These are phyloP conservation scores for Hipparchia sbordonii DNA, from an alignment of 2,888 invertebrate genomes.

Conservation along the genomic window DNA sequence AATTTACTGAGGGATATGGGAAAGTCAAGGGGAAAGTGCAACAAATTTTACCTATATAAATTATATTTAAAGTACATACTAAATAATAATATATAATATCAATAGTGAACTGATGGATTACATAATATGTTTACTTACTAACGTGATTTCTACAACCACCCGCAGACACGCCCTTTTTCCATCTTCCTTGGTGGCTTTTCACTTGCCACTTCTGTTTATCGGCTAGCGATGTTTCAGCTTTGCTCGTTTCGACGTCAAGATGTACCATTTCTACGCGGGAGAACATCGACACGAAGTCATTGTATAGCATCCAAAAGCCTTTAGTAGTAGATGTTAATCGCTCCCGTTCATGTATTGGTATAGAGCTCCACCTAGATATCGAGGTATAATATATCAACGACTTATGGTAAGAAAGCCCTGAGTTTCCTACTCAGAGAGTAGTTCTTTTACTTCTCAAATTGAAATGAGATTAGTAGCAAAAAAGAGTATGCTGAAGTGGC, in stretches of 20 bases:
- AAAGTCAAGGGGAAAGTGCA: no score
- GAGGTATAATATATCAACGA: not conserved
- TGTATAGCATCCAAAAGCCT: constrained; percentile 93
- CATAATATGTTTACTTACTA: constrained; percentile 70
- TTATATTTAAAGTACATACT: not conserved
- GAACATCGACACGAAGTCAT: constrained; percentile 92
- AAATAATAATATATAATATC: not conserved
- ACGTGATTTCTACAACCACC: constrained; percentile 95
- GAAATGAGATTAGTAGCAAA: no score
- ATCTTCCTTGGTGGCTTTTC: constrained; percentile 92
- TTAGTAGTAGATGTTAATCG: constrained; percentile 86
- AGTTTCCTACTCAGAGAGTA: no score
- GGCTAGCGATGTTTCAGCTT: constrained; percentile 91
- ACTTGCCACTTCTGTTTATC: constrained; percentile 92
- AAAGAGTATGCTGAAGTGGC: no score
- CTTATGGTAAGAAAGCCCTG: not conserved
- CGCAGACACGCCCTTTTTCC: constrained; percentile 93
- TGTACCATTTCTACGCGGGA: constrained; percentile 93
- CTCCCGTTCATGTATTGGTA: constrained; percentile 88
- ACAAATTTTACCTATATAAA: no score
- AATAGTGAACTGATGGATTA: no score
- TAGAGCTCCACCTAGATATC: constrained; percentile 86
- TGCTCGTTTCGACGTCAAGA: constrained; percentile 92
- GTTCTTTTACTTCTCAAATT: no score
- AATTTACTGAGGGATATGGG: no score